Conservation (phyloP, 2,888 invertebrate species). For the Nycteola revayana region DNA sequence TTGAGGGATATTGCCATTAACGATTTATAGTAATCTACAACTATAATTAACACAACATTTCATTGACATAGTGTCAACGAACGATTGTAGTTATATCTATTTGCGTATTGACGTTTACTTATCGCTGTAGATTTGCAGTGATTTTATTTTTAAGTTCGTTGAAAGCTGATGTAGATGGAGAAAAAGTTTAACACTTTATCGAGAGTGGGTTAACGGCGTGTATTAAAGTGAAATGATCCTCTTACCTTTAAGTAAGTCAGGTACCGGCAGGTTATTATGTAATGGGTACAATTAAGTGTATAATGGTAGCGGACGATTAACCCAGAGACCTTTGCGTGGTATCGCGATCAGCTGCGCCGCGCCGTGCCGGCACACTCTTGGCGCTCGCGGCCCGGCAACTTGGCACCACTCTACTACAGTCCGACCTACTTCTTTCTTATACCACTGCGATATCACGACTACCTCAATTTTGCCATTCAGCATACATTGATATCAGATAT, state of each 20-base stretch:
- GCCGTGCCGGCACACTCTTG: constrained; percentile 27
- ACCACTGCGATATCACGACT: constrained; percentile 15
- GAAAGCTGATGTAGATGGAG: too few species aligned
- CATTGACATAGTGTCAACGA: too few species aligned
- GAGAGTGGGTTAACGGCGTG: constrained; percentile 19
- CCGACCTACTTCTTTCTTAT: constrained; percentile 42
- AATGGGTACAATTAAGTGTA: constrained; percentile 44
- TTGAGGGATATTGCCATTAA: too few species aligned
- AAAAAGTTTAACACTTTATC: constrained; percentile 17
- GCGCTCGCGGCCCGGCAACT: constrained; percentile 39
- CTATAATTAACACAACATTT: too few species aligned
- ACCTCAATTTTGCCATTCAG: neutral
- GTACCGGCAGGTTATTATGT: constrained; percentile 23
- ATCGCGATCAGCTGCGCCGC: constrained; percentile 65
- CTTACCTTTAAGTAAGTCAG: constrained; percentile 16
- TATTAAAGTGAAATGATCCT: constrained; percentile 27
- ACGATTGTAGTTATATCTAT: too few species aligned
- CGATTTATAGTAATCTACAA: too few species aligned
- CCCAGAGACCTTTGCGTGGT: constrained; percentile 71
- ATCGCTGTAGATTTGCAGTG: too few species aligned
- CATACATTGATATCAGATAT: too few species aligned
- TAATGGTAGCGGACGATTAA: constrained; percentile 55
- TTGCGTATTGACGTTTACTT: too few species aligned
- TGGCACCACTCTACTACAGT: constrained; percentile 38
- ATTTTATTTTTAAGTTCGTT: too few species aligned